Percentiles rank a stretch among this genome's conserved stretches.
Conservation (phyloP, 35 echinoderm and acorn worm genomes). For the Lytechinus variegatus region DNA sequence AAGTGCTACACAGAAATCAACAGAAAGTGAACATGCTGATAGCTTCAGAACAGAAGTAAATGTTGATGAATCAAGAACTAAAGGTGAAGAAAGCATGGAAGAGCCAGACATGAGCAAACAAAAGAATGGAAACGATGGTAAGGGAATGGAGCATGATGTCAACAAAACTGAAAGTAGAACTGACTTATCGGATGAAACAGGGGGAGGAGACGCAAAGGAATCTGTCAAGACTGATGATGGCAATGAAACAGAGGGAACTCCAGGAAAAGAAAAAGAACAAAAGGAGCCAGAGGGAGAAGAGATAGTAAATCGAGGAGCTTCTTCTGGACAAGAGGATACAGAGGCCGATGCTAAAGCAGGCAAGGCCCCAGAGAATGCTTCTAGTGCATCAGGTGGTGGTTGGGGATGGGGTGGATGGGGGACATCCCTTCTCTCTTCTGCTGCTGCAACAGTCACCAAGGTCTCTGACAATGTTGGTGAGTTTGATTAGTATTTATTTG, state of each 20-base stretch:
- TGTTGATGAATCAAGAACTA: background rate
- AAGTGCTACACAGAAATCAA: background rate
- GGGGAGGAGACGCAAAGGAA: background rate
- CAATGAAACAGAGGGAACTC: background rate
- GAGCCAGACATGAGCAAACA: background rate
- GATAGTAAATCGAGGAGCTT: background rate
- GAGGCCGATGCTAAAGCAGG: slow-evolving; percentile 7
- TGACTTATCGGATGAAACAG: background rate
- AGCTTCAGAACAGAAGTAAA: background rate
- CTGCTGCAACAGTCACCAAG: slow-evolving; percentile 83
- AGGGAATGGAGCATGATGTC: background rate
- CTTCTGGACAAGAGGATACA: no score
- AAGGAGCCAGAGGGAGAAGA: slow-evolving; percentile 14
- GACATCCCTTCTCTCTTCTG: slow-evolving; percentile 78
- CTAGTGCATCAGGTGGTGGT: slow-evolving; percentile 27
- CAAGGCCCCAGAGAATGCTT: background rate
- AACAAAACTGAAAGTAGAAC: background rate
- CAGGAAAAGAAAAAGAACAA: background rate
- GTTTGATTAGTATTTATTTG: background rate
- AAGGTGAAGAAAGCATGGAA: background rate
- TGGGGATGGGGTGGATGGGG: slow-evolving; percentile 96
- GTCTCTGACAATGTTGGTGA: slow-evolving; percentile 70
- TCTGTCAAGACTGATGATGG: background rate
- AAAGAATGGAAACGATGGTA: background rate
- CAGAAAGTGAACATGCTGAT: background rate